Evolutionary conservation across 2,888 invertebrate genomes (phyloP), one percentile per base, ranked within the genome.

Genomic region (Phortica okadai): DNA sequence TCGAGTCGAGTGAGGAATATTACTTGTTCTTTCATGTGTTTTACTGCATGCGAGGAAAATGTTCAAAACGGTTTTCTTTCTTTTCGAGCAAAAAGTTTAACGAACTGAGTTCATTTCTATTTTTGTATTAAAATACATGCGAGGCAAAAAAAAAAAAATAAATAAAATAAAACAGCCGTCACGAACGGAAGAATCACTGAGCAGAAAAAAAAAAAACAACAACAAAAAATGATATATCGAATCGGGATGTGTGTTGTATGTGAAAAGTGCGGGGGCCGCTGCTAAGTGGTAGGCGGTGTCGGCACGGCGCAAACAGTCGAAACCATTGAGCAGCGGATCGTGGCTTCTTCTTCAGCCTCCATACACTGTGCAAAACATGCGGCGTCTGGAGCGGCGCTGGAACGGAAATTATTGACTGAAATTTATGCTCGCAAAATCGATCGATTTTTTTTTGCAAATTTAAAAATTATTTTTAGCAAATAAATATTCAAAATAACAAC

Each of bases 61-160:
- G 11, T 64, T 64, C 42, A n/a, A 45, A 74, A 75, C 73, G 64
- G 25, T 66, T 50, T 73, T 50, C 56, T n/a, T 42, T 66, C 21
- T 45, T 83, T 80, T 80, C 82, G 81, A 83, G 75, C 84, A 79
- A 87, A 78, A 90, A 90, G 90, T 90, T 90, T 91, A 90, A 91
- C 91, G 91, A 90, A 91, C 91, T 91, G 91, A 91, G 91, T 91
- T 91, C 91, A 91, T 91, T 90, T 91, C 91, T 91, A 91, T 91
- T 91, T 91, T 91, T 90, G 90, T 33, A 33, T 33, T 33, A 33
- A 90, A 91, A 81, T 33, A 80, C 16, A 85, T 82, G 81, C 85
- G 80, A 81, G 33, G 33, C 33, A 33, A 33, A 2, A 33, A 33
- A 74, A 41, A 21, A 58, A 58, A 74, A 41, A 21, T 42, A 58